phyloP scores from a whole-genome alignment of 2,797 vertebrate genomes.

The Sphaeramia orbicularis region DNA sequence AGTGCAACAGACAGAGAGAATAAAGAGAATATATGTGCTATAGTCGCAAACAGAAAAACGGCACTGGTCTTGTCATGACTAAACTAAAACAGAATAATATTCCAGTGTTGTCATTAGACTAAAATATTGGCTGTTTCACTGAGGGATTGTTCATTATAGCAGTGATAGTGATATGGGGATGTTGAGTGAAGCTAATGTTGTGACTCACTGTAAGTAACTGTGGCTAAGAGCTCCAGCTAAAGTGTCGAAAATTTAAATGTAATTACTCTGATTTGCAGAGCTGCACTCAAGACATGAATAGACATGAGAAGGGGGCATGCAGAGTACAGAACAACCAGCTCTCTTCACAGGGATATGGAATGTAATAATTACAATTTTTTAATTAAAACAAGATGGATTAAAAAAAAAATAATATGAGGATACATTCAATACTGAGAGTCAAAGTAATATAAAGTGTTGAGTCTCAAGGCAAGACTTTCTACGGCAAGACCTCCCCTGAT shows the following conservation, averaged over 20 bases:
- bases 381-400: no score
- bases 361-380: no score
- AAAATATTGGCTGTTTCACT: background rate
- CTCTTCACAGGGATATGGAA: background rate
- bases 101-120: background rate
- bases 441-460: no score
- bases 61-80: background rate
- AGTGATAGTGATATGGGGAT: conserved; percentile 4
- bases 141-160: background rate
- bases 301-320: background rate
- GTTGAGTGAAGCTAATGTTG: conserved; percentile 15
- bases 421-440: no score
- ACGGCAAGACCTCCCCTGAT: background rate
- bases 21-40: background rate
- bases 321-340: background rate
- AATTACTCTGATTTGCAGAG: conserved; percentile 28
- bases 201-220: conserved; percentile 21
- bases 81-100: conserved; percentile 1
- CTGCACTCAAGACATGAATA: conserved; percentile 8
- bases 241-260: conserved; percentile 20
- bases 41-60: no score
- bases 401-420: no score
- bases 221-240: conserved; percentile 9
- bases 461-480: no score
- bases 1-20: background rate